phyloP scores from a whole-genome alignment of 2,797 vertebrate species.

The Notoglanidium macrostoma region DNA sequence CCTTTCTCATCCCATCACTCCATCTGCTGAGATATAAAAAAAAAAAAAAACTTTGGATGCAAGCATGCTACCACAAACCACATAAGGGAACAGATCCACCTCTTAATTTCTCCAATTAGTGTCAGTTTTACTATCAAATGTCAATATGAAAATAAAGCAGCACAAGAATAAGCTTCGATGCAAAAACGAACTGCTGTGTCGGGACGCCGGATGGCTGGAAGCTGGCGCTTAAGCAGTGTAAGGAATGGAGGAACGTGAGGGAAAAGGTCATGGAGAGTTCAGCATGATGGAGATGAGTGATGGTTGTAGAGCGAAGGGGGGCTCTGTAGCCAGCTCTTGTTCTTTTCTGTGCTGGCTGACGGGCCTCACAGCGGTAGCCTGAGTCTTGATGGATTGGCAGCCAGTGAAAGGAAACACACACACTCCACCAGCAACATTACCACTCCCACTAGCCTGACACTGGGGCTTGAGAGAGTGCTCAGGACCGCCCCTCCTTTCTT shows the following conservation, averaged over 20 bases:
- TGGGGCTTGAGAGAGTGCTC: slow-evolving; percentile 48
- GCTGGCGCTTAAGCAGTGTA: slow-evolving; percentile 75
- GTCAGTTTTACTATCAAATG: slow-evolving; percentile 44
- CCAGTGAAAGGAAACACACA: slow-evolving; percentile 89
- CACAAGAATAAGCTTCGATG: slow-evolving; percentile 10
- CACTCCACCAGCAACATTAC: slow-evolving; percentile 55
- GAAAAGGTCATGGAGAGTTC: slow-evolving; percentile 93
- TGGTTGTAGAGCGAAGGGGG: slow-evolving; percentile 83
- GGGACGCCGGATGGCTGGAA: slow-evolving; percentile 47
- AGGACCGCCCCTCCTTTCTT: slow-evolving; percentile 51
- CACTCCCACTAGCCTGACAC: slow-evolving; percentile 44
- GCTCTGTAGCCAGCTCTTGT: slow-evolving; percentile 84
- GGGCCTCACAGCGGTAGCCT: slow-evolving; percentile 89
- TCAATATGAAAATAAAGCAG: slow-evolving; percentile 44
- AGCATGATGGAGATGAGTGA: slow-evolving; percentile 84
- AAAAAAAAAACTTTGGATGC: slow-evolving; percentile 35
- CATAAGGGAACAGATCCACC: slow-evolving; percentile 23
- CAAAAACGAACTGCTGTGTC: slow-evolving; percentile 12
- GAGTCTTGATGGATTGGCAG: slow-evolving; percentile 97
- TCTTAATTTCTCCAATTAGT: slow-evolving; percentile 31
- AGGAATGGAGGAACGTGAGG: slow-evolving; percentile 73
- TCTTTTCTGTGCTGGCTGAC: slow-evolving; percentile 84
- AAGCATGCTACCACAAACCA: slow-evolving; percentile 26
- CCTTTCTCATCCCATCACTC: slow-evolving; percentile 13
- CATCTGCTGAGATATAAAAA: slow-evolving; percentile 27